phyloP scores from a whole-genome alignment of 2,797 vertebrate species.

The Parauchenoglanis ngamensis region DNA sequence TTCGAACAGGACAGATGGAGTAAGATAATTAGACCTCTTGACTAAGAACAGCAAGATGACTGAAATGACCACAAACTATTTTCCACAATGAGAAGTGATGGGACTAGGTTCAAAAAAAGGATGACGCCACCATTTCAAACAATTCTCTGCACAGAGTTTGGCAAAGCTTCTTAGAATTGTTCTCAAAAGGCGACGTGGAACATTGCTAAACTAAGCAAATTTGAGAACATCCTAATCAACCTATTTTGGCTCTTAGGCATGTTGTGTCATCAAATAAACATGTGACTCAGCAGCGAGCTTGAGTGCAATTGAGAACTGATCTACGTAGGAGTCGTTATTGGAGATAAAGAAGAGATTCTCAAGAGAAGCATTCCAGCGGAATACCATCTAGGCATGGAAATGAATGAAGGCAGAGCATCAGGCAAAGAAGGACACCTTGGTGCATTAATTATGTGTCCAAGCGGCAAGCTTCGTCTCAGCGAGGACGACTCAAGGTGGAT shows the following conservation, averaged over 20 bases:
- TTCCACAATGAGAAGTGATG: constrained; percentile 3
- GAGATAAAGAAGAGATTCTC: constrained; percentile 13
- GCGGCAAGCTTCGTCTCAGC: constrained; percentile 18
- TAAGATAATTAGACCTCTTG: not conserved
- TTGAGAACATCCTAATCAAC: constrained; percentile 4
- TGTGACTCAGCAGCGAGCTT: not conserved
- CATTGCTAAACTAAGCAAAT: constrained; percentile 4
- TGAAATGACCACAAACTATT: constrained; percentile 1
- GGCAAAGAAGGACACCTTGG: constrained; percentile 39
- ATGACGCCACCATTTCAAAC: not conserved
- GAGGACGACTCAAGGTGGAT: constrained; percentile 51
- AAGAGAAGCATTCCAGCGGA: not conserved
- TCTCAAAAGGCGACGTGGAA: constrained; percentile 18
- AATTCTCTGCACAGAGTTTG: not conserved
- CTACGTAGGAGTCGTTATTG: not conserved
- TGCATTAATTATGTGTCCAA: constrained; percentile 47
- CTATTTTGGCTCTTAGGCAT: not conserved
- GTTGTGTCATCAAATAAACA: constrained; percentile 14
- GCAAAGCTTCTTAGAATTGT: constrained; percentile 8
- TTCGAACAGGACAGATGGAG: not conserved
- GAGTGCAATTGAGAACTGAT: not conserved
- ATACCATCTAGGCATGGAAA: constrained; percentile 3
- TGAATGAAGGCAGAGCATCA: constrained; percentile 15
- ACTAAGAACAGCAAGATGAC: constrained; percentile 1
- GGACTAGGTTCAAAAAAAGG: not conserved